These are phyloP conservation scores for Serranus cabrilla DNA, from an alignment of 2,797 vertebrate species.

Conservation along the genomic window DNA sequence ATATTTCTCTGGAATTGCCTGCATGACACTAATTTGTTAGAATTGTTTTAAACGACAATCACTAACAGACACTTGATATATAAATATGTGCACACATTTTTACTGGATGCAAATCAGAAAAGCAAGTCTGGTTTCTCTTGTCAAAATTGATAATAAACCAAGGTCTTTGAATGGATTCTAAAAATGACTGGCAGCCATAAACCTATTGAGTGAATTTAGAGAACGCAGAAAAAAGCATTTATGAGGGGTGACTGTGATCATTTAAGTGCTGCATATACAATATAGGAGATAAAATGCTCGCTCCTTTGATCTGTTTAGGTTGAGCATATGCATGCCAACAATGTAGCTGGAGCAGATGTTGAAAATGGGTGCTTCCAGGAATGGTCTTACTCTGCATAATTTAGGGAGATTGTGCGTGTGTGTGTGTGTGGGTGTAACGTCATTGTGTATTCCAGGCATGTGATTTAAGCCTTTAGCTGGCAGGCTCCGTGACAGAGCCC, in stretches of 20 bases:
- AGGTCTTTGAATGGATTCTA: constrained; percentile 8
- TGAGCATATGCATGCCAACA: constrained; percentile 68
- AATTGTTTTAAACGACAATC: constrained; percentile 25
- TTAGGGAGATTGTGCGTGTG: constrained; percentile 63
- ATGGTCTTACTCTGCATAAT: constrained; percentile 79
- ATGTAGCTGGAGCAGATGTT: constrained; percentile 73
- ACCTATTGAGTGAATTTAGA: constrained; percentile 31
- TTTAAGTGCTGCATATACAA: constrained; percentile 32
- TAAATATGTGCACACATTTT: constrained; percentile 6
- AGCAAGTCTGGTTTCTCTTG: not conserved
- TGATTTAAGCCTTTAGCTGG: constrained; percentile 82
- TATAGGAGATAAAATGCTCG: constrained; percentile 28
- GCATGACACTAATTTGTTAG: constrained; percentile 4
- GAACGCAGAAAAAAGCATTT: constrained; percentile 19
- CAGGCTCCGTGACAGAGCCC: constrained; percentile 83
- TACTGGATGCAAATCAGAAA: constrained; percentile 6
- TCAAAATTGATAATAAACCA: constrained; percentile 2
- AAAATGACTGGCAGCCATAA: constrained; percentile 36
- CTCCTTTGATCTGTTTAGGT: constrained; percentile 66
- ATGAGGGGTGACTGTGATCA: constrained; percentile 46
- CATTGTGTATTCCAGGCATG: constrained; percentile 83
- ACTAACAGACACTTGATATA: constrained; percentile 17
- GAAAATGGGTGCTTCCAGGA: constrained; percentile 75
- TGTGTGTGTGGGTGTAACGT: constrained; percentile 55
- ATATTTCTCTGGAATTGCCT: constrained; percentile 1